Evolutionary conservation across 2,113 vertebrate species (phyloP).

Genomic region (Oncorhynchus mykiss): DNA sequence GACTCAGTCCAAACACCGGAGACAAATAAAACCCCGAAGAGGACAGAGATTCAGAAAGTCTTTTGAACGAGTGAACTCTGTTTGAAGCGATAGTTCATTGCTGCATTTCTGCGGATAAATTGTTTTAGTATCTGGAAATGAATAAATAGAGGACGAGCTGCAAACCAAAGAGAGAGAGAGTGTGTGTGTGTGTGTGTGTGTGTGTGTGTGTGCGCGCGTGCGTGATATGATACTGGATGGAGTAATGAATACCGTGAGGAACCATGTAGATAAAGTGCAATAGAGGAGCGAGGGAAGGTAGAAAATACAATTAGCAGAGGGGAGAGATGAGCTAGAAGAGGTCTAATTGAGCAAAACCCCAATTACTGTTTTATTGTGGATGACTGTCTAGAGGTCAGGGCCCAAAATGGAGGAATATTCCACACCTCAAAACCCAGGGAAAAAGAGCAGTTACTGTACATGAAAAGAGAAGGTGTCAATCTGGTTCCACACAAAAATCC

Average conservation of each 20-base stretch:
- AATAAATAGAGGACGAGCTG: no score
- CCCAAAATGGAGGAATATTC: not conserved
- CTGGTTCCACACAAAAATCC: not conserved
- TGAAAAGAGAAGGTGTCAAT: not conserved
- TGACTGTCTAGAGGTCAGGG: slow-evolving; percentile 15
- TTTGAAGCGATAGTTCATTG: no score
- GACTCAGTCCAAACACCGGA: no score
- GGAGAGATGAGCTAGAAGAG: slow-evolving; percentile 10
- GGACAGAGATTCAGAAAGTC: not conserved
- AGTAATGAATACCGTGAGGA: not conserved
- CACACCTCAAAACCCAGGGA: not conserved
- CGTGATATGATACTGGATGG: not conserved
- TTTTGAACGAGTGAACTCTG: no score
- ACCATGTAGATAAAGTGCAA: not conserved
- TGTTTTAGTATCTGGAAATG: no score
- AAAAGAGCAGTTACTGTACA: not conserved
- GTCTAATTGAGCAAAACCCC: slow-evolving; percentile 37
- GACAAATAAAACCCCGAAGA: not conserved
- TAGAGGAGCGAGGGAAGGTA: slow-evolving; percentile 1
- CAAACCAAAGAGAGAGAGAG: no score
- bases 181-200: no score
- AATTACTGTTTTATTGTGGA: slow-evolving; percentile 34
- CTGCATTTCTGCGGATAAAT: no score
- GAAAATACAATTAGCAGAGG: slow-evolving; percentile 6
- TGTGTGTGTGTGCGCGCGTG: no score